Conservation (phyloP, 2,113 vertebrate genomes). For the Ovibos moschatus region DNA sequence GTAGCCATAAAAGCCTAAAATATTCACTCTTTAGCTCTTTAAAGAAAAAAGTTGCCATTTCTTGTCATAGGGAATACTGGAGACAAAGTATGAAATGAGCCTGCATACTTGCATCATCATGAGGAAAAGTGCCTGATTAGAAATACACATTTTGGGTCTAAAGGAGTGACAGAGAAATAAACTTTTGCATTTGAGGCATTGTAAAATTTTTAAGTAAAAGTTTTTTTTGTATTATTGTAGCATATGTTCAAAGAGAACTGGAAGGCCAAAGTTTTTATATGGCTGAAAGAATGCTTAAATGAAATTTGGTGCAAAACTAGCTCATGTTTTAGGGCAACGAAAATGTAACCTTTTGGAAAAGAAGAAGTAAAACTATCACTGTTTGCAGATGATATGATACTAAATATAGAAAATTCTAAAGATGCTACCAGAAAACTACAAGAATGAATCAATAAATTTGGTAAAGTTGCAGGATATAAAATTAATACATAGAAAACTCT, state of each 20-base stretch:
- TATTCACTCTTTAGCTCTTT: not conserved
- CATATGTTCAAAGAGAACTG: not conserved
- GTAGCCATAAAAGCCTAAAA: not conserved
- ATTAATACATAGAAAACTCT: not conserved
- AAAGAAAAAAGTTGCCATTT: not conserved
- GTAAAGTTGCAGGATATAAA: not conserved
- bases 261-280: not conserved
- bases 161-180: not conserved
- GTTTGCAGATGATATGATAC: not conserved
- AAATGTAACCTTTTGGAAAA: not conserved
- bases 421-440: not conserved
- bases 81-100: not conserved
- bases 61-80: not conserved
- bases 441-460: not conserved
- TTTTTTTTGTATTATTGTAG: not conserved
- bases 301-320: not conserved
- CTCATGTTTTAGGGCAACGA: not conserved
- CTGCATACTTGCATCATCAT: not conserved
- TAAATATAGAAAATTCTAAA: not conserved
- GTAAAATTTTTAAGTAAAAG: not conserved
- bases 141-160: not conserved
- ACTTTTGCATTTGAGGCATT: not conserved
- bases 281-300: not conserved
- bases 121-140: not conserved
- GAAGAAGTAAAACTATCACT: not conserved